These are phyloP conservation scores for Halcyon leucocephala DNA, from an alignment of 2,797 vertebrate species.

Conservation along the genomic window DNA sequence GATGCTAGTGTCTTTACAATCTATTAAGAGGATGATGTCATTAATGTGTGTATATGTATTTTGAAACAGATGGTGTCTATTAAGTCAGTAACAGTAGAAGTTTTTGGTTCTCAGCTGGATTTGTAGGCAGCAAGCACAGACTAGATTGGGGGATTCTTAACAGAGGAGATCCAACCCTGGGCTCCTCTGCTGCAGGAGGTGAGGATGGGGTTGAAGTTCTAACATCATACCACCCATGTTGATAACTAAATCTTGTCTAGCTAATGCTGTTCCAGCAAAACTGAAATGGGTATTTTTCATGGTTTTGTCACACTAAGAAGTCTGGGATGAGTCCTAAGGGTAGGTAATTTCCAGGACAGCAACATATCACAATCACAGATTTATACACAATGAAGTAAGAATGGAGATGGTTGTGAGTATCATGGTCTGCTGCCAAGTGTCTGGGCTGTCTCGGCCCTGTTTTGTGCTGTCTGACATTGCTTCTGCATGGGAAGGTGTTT, in stretches of 20 bases:
- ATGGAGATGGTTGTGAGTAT: neutral
- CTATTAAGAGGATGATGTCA: neutral
- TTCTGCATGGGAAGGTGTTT: neutral
- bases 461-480: neutral
- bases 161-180: neutral
- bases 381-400: neutral
- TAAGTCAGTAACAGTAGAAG: neutral
- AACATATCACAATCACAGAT: too few species aligned
- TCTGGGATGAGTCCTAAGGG: neutral
- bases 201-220: neutral
- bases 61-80: slow-evolving; percentile 49
- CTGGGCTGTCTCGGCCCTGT: neutral
- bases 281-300: neutral
- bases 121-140: neutral
- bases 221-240: neutral
- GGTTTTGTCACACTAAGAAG: neutral
- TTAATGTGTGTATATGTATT: slow-evolving; percentile 1
- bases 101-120: neutral
- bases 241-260: neutral
- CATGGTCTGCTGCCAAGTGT: neutral
- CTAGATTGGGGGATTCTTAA: neutral
- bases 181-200: neutral
- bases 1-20: neutral
- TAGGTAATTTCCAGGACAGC: neutral
- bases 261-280: neutral